Evolutionary conservation across 2,797 vertebrate species (phyloP).

Genomic region (Menidia menidia): DNA sequence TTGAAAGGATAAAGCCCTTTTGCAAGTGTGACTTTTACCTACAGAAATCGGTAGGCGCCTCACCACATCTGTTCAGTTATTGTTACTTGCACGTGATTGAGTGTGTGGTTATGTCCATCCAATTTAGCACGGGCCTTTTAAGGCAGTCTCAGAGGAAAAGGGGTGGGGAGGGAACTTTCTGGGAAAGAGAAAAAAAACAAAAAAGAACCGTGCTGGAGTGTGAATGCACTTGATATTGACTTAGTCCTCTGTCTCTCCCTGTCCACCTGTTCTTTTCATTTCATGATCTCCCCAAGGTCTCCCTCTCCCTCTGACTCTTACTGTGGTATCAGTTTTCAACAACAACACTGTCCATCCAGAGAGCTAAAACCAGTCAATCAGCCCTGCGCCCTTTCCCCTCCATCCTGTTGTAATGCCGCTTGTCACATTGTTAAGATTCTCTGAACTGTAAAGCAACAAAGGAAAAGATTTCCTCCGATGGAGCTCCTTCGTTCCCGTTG

Average conservation of each 20-base stretch:
- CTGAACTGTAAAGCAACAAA: constrained; percentile 5
- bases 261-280: constrained; percentile 73
- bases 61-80: neutral
- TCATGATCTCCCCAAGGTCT: constrained; percentile 74
- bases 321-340: constrained; percentile 74
- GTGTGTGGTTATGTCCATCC: constrained; percentile 57
- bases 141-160: constrained; percentile 58
- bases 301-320: constrained; percentile 58
- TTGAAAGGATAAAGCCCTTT: neutral
- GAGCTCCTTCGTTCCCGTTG: neutral
- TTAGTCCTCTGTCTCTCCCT: constrained; percentile 54
- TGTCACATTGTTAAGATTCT: constrained; percentile 31
- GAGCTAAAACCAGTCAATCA: constrained; percentile 67
- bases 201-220: constrained; percentile 63
- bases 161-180: constrained; percentile 49
- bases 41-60: no score
- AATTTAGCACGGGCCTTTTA: constrained; percentile 69
- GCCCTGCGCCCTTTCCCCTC: constrained; percentile 20
- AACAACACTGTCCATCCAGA: constrained; percentile 66
- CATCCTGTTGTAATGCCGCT: constrained; percentile 33
- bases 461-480: constrained; percentile 1
- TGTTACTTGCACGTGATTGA: neutral
- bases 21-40: neutral
- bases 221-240: constrained; percentile 77
- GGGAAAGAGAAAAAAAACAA: constrained; percentile 48